Evolutionary conservation across 2,113 vertebrate genomes (phyloP).

Genomic region (Syrrhaptes paradoxus): DNA sequence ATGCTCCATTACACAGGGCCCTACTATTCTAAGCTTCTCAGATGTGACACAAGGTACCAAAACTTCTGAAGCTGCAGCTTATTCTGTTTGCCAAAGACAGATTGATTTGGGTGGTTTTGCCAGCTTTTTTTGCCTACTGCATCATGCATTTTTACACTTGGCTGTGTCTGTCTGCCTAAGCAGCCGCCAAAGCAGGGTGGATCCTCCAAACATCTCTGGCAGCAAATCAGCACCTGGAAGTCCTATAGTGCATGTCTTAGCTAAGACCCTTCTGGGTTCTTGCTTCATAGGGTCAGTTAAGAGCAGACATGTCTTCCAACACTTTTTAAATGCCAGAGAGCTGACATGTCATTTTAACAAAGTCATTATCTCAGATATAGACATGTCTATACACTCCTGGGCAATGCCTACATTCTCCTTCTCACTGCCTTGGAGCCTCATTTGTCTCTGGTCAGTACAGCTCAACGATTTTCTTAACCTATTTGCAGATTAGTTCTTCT

Average conservation of each 20-base stretch:
- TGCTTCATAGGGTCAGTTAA: not conserved
- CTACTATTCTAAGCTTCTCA: not conserved
- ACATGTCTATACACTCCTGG: not conserved
- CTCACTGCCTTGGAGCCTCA: not conserved
- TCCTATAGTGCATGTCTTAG: not conserved
- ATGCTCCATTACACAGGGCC: not conserved
- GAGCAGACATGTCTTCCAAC: not conserved
- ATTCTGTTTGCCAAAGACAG: not conserved
- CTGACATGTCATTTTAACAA: not conserved
- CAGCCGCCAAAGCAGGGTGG: not conserved
- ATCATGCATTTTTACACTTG: not conserved
- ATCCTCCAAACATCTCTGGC: not conserved
- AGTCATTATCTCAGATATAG: not conserved
- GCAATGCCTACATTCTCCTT: not conserved
- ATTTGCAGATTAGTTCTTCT: not conserved
- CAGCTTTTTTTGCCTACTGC: not conserved
- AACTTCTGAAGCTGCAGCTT: not conserved
- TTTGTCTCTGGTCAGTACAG: not conserved
- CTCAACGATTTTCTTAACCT: not conserved
- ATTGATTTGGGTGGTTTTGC: not conserved
- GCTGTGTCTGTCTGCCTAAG: not conserved
- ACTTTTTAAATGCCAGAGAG: not conserved
- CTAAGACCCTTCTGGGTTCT: not conserved
- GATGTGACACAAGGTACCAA: not conserved
- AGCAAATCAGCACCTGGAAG: not conserved